Evolutionary conservation across 2,888 invertebrate species (phyloP), one percentile per base, ranked within the genome.

Genomic region (Gisinianus flammeolus): DNA sequence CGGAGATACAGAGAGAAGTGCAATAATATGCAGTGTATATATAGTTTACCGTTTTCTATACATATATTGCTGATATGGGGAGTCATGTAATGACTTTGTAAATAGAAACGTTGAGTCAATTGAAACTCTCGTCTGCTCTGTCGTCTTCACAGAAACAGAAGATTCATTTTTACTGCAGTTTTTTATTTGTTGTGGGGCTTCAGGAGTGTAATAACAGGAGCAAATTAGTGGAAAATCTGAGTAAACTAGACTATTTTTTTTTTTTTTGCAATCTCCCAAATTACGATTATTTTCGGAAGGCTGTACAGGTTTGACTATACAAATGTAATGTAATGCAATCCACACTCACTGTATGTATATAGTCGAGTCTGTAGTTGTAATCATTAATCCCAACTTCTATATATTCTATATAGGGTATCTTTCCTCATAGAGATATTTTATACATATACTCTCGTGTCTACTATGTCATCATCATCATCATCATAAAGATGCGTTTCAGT

Each of bases 221-320:
- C 10, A 16, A 44, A 35, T n/a, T 22, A 26, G 62, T 16, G 62
- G 26, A n/a, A 44, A 44, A 44, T 44, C 1, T 44, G 12, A 44
- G 8, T 44, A 44, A 62, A 26, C 22, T 62, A 26, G 28, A 62
- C 26, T 62, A 62, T 19, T 16, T n/a, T n/a, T n/a, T n/a, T n/a
- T n/a, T n/a, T 62, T 62, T 62, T 62, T 62, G 62, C 62, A 62
- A 62, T 62, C 62, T 62, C 26, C 26, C 22, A 16, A 26, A 62
- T 62, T 26, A 62, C 62, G 26, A 62, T 62, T 62, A 62, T 62
- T 62, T 62, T 62, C 26, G 28, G 26, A 62, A 62, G 62, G 62
- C 62, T 62, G 16, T 6, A 28, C 26, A 44, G 44, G 44, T 44
- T n/a, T n/a, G n/a, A 44, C 16, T 16, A 44, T 2, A 44, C 12